Evolutionary conservation across 2,113 vertebrate species (phyloP).

Genomic region (Phalacrocorax pelagicus): DNA sequence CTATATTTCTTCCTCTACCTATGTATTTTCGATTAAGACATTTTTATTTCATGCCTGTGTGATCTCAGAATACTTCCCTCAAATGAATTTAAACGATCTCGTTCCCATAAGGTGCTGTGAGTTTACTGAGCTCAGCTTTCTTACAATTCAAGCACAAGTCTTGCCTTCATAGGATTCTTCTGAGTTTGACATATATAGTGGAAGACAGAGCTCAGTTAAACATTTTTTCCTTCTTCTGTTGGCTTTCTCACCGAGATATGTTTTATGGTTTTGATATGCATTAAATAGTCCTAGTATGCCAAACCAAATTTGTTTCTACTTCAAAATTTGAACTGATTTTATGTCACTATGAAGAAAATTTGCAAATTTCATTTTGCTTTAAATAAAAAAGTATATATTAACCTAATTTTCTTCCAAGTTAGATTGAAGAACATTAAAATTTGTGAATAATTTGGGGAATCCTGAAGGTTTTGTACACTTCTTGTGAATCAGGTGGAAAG

Average conservation of each 20-base stretch:
- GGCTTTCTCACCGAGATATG: neutral
- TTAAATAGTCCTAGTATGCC: neutral
- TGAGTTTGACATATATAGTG: neutral
- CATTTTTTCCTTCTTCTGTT: neutral
- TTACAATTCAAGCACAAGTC: neutral
- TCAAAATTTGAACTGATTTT: neutral
- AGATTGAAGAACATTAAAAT: neutral
- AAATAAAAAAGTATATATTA: neutral
- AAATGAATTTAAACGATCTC: neutral
- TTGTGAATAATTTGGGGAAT: neutral
- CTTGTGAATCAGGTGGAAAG: neutral
- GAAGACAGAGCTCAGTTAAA: neutral
- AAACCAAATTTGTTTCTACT: neutral
- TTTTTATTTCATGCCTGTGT: neutral
- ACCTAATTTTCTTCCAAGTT: neutral
- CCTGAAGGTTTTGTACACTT: neutral
- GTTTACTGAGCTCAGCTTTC: neutral
- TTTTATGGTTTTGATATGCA: neutral
- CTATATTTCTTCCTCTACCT: neutral
- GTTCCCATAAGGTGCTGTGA: neutral
- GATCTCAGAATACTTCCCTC: neutral
- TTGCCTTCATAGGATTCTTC: neutral
- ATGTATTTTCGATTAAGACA: neutral
- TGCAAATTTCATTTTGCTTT: neutral
- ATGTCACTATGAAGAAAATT: neutral